phyloP scores from a whole-genome alignment of 23 tunicate genomes.

The Trididemnum miniatum region DNA sequence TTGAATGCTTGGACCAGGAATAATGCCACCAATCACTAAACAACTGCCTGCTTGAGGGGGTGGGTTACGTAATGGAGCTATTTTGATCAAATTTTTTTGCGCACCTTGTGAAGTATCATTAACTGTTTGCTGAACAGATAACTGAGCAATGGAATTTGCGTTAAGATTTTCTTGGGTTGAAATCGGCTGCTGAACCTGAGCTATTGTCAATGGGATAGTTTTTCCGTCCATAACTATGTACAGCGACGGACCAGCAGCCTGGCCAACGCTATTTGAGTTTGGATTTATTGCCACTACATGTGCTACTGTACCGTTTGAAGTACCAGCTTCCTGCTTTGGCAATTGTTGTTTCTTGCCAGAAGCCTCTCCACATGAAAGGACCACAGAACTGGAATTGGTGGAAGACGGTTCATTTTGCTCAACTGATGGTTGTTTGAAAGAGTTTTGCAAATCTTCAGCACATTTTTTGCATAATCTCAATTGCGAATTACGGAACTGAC shows the following conservation, averaged over 20 bases:
- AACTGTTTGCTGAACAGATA: background rate
- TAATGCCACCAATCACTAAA: constrained; percentile 79
- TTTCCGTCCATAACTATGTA: constrained; percentile 56
- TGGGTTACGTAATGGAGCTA: constrained; percentile 72
- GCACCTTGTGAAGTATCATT: background rate
- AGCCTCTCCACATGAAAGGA: background rate
- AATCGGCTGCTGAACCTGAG: constrained; percentile 36
- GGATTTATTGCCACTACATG: constrained; percentile 72
- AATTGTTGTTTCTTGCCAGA: background rate
- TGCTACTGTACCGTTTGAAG: constrained; percentile 37
- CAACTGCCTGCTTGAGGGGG: constrained; percentile 70
- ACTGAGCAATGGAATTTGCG: background rate
- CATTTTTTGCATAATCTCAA: constrained; percentile 9
- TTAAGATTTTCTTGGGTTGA: background rate
- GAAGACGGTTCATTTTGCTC: too few species aligned
- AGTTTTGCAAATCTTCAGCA: background rate
- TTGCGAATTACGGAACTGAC: background rate
- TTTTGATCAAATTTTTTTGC: constrained; percentile 61
- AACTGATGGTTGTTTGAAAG: background rate
- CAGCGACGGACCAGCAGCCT: constrained; percentile 35
- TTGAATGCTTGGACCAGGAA: constrained; percentile 27
- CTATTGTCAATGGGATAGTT: constrained; percentile 66
- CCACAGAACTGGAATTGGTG: background rate
- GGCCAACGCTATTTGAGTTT: background rate
- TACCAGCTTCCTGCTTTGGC: background rate